Evolutionary conservation across 2,797 vertebrate species (phyloP).

Genomic region (Prionace glauca): DNA sequence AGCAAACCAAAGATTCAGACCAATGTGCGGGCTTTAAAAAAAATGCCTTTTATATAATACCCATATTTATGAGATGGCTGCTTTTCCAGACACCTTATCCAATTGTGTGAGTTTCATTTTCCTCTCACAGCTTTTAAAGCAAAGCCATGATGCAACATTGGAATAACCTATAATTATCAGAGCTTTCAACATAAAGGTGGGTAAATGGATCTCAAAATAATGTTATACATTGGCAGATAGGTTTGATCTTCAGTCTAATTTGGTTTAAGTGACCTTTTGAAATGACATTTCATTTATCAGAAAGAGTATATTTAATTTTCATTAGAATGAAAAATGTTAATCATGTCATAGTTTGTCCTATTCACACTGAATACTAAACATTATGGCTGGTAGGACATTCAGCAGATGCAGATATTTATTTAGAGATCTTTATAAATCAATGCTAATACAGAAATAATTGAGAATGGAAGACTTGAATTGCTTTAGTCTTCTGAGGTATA

Average conservation of each 20-base stretch:
- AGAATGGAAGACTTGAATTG: conserved; percentile 37
- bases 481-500: conserved; percentile 35
- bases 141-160: conserved; percentile 7
- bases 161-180: conserved; percentile 38
- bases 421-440: conserved; percentile 34
- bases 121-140: conserved; percentile 15
- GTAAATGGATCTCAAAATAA: conserved; percentile 38
- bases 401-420: conserved; percentile 34
- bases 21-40: neutral
- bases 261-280: conserved; percentile 37
- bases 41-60: neutral
- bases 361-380: conserved; percentile 36
- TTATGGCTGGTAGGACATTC: conserved; percentile 8
- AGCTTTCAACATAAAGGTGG: conserved; percentile 37
- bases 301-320: conserved; percentile 39
- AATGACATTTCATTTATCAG: conserved; percentile 39
- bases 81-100: neutral
- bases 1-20: neutral
- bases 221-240: conserved; percentile 38
- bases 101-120: neutral
- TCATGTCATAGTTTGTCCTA: conserved; percentile 37
- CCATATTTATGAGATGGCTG: neutral
- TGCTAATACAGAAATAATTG: conserved; percentile 38
- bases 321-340: conserved; percentile 37
- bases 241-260: conserved; percentile 38